phyloP scores from a whole-genome alignment of 2,888 invertebrate species.

The Eupithecia pulchellata region DNA sequence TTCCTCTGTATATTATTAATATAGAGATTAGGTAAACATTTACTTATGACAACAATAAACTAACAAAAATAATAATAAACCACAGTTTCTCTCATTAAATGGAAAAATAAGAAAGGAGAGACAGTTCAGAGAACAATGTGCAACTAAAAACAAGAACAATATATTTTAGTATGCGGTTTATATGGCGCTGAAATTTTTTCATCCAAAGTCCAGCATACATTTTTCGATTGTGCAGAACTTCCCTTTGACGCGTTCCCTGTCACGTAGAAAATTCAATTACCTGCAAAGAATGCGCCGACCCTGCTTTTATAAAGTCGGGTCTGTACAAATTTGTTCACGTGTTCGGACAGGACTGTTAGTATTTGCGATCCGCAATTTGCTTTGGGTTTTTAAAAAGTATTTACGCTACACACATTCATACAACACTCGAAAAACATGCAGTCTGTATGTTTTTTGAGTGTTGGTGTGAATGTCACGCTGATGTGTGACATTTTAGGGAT shows the following conservation, averaged over 20 bases:
- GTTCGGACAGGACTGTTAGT: conserved; percentile 13
- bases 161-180: no score
- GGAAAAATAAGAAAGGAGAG: no score
- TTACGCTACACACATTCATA: neutral
- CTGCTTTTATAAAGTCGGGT: conserved; percentile 20
- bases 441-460: neutral
- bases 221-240: neutral
- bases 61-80: no score
- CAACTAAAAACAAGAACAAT: no score
- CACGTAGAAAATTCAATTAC: conserved; percentile 29
- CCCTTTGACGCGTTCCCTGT: neutral
- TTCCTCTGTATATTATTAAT: no score
- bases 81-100: no score
- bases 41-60: no score
- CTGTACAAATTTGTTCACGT: conserved; percentile 27
- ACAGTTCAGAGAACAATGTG: no score
- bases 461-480: neutral
- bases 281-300: conserved; percentile 23
- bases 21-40: no score
- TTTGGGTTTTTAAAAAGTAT: conserved; percentile 8
- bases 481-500: neutral
- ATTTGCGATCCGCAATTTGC: conserved; percentile 26
- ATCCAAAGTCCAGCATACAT: neutral
- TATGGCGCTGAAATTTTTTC: no score
- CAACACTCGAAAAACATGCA: no score